Evolutionary conservation across 30 jellyfish, hydroid and myxozoan genomes (phyloP).

Genomic region (Pelagia noctiluca): DNA sequence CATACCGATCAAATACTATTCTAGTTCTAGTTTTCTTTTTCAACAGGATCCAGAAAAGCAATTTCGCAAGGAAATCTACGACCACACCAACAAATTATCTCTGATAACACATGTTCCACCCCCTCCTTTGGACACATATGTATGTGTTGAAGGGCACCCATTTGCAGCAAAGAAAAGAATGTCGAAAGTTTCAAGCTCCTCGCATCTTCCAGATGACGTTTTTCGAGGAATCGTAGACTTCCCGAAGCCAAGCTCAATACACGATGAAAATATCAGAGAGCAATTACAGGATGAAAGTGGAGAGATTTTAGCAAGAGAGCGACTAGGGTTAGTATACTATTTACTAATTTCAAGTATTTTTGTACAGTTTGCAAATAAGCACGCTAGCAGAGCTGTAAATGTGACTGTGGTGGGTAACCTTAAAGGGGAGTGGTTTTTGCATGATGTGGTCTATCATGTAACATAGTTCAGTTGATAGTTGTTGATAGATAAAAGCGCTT

Average conservation of each 20-base stretch:
- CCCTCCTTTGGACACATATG: constrained; percentile 91
- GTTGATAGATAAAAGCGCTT: too few species aligned
- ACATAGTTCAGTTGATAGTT: too few species aligned
- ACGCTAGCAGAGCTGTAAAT: too few species aligned
- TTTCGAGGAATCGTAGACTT: constrained; percentile 83
- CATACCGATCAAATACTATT: too few species aligned
- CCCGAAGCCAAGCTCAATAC: constrained; percentile 82
- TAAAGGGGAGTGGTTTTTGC: too few species aligned
- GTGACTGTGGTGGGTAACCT: too few species aligned
- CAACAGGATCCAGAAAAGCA: constrained; percentile 48
- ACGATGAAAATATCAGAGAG: constrained; percentile 59
- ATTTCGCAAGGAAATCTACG: constrained; percentile 83
- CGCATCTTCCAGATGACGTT: constrained; percentile 77
- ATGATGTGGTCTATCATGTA: too few species aligned
- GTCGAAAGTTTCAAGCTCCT: constrained; percentile 64
- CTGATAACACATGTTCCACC: constrained; percentile 94
- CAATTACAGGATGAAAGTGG: constrained; percentile 75
- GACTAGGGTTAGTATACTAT: constrained; percentile 48
- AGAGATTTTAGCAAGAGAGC: constrained; percentile 78
- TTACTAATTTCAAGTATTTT: not conserved
- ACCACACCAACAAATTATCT: constrained; percentile 79
- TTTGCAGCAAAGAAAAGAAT: constrained; percentile 79
- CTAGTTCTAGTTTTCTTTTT: not conserved
- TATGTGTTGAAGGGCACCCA: constrained; percentile 92
- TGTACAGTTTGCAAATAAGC: not conserved